A percentile compares a stretch with the other conserved stretches of the same genome.
These are phyloP conservation scores for Ips nitidus DNA, from an alignment of 1,140 invertebrate genomes.

Conservation along the genomic window DNA sequence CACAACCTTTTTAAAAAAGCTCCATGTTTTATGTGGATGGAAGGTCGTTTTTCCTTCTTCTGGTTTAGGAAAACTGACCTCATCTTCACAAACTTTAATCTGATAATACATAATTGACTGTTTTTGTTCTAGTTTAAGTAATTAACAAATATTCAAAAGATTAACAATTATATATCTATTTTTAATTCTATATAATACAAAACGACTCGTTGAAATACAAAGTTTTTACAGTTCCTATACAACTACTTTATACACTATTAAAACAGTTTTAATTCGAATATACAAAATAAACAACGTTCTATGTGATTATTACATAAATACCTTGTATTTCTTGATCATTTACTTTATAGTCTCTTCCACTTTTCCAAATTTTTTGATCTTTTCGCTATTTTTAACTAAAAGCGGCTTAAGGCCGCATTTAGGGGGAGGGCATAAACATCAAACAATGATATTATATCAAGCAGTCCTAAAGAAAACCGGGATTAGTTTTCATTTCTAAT, in stretches of 20 bases:
- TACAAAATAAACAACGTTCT: constrained; percentile 10
- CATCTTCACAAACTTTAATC: not conserved
- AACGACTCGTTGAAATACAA: constrained; percentile 20
- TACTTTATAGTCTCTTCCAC: not conserved
- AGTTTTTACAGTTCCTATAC: not conserved
- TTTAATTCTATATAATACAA: constrained; percentile 25
- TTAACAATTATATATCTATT: constrained; percentile 25
- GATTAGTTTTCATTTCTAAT: constrained; percentile 15
- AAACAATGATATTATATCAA: constrained; percentile 12
- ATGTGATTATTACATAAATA: constrained; percentile 3
- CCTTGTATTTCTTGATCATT: constrained; percentile 19
- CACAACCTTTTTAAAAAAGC: no score
- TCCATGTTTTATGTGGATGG: no score
- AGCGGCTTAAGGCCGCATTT: no score
- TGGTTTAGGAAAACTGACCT: no score
- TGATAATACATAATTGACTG: constrained; percentile 26
- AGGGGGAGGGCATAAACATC: not conserved
- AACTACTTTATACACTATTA: constrained; percentile 21
- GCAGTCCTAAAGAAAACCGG: constrained; percentile 30
- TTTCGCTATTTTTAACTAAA: not conserved
- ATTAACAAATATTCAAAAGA: constrained; percentile 31
- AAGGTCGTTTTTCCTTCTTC: no score
- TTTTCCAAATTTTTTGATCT: not conserved
- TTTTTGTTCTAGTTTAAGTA: constrained; percentile 19
- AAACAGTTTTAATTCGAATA: constrained; percentile 15